These are phyloP conservation scores for Callimorpha dominula DNA, from an alignment of 2,888 invertebrate genomes.

Conservation along the genomic window DNA sequence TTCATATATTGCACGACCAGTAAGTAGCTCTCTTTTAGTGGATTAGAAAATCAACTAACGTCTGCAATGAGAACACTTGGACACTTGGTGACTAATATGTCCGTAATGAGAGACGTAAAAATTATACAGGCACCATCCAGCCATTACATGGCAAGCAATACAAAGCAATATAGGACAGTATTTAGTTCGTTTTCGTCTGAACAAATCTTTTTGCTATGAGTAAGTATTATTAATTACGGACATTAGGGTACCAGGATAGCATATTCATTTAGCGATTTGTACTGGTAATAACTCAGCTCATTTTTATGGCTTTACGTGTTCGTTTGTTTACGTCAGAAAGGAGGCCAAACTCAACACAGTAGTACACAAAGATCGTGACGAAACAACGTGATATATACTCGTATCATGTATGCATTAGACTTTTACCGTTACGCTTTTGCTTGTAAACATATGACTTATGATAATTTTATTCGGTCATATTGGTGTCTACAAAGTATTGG, in stretches of 20 bases:
- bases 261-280: slow-evolving; percentile 13
- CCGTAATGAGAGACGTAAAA: not conserved
- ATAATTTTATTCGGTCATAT: slow-evolving; percentile 22
- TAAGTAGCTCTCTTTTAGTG: not conserved
- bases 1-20: not conserved
- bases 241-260: not conserved
- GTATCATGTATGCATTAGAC: slow-evolving; percentile 10
- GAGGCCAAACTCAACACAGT: slow-evolving; percentile 16
- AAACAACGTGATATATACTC: slow-evolving; percentile 15
- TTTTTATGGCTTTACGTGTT: slow-evolving; percentile 16
- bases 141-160: not conserved
- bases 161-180: not conserved
- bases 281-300: slow-evolving; percentile 9
- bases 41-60: not conserved
- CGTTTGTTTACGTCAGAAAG: slow-evolving; percentile 33
- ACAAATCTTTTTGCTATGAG: slow-evolving; percentile 5
- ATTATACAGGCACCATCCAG: not conserved
- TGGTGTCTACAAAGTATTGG: slow-evolving; percentile 4
- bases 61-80: not conserved
- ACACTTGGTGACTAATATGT: not conserved
- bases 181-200: not conserved
- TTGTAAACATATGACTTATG: slow-evolving; percentile 25
- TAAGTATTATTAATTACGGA: slow-evolving; percentile 16
- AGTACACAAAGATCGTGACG: slow-evolving; percentile 21
- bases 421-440: slow-evolving; percentile 14